Conservation (phyloP, 2,888 invertebrate species). For the Rhingia campestris region DNA sequence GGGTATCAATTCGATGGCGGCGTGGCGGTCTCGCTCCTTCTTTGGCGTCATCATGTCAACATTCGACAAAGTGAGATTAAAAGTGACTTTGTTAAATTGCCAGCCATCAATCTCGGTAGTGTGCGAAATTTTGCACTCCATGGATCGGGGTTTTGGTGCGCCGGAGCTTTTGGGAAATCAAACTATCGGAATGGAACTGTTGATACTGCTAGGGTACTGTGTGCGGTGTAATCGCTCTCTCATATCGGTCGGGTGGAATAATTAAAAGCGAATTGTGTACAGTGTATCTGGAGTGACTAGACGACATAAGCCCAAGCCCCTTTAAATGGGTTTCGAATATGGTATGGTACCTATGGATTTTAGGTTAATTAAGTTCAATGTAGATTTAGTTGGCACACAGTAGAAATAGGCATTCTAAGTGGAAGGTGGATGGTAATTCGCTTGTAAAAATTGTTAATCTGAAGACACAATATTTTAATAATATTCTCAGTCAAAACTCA, state of each 20-base stretch:
- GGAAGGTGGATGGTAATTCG: too few relatives aligned
- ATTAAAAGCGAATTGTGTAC: constrained; percentile 18
- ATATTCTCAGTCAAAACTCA: too few relatives aligned
- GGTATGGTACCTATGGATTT: not conserved
- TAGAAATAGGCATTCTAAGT: too few relatives aligned
- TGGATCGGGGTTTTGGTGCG: not conserved
- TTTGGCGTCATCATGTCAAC: constrained; percentile 5
- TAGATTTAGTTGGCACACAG: too few relatives aligned
- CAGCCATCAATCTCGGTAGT: constrained; percentile 75
- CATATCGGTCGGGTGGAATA: not conserved
- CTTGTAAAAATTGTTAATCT: too few relatives aligned
- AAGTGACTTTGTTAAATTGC: constrained; percentile 77
- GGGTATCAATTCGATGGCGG: not conserved
- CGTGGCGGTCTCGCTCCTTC: constrained; percentile 2
- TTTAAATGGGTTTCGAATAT: not conserved
- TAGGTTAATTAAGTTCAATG: too few relatives aligned
- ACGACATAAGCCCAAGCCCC: not conserved
- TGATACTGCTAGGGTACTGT: constrained; percentile 6
- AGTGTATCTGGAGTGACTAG: not conserved
- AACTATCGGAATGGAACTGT: constrained; percentile 16
- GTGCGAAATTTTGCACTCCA: constrained; percentile 31
- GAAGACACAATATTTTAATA: too few relatives aligned
- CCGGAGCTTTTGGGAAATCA: not conserved
- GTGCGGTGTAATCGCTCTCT: constrained; percentile 24
- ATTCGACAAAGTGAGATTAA: constrained; percentile 75